phyloP scores from a whole-genome alignment of 2,888 invertebrate genomes.

The Drosophila prolongata region DNA sequence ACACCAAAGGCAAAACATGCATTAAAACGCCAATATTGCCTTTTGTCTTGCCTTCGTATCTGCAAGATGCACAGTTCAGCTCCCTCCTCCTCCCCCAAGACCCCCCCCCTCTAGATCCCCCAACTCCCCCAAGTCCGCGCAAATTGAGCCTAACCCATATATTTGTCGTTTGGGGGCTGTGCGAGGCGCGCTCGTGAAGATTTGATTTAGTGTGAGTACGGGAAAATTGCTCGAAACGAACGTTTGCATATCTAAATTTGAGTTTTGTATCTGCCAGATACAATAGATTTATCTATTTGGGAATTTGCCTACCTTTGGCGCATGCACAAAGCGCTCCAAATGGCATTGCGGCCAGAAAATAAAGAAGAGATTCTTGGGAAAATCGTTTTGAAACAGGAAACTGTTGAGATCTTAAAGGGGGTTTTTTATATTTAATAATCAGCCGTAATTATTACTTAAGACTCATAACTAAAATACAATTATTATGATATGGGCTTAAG shows the following conservation, averaged over 20 bases:
- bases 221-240: conserved; percentile 49
- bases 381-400: background rate
- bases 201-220: conserved; percentile 77
- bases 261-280: conserved; percentile 53
- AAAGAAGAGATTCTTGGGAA: conserved; percentile 38
- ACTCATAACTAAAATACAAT: too few species aligned
- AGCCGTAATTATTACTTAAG: too few species aligned
- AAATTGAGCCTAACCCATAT: conserved; percentile 82
- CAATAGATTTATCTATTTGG: conserved; percentile 51
- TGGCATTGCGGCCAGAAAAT: background rate
- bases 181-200: conserved; percentile 74
- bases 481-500: too few species aligned
- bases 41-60: conserved; percentile 59
- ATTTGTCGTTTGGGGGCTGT: conserved; percentile 76
- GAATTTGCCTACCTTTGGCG: conserved; percentile 40
- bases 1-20: conserved; percentile 68
- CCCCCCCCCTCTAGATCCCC: conserved; percentile 3
- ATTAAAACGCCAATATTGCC: conserved; percentile 61
- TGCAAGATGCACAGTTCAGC: conserved; percentile 51
- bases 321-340: conserved; percentile 3
- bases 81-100: conserved; percentile 13
- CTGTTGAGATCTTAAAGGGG: background rate
- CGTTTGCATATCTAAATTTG: conserved; percentile 74
- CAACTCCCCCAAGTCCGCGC: conserved; percentile 34
- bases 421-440: background rate